Evolutionary conservation across 2,797 vertebrate genomes (phyloP), one percentile per base, ranked within the genome.

Genomic region (Holocentrus rufus): DNA sequence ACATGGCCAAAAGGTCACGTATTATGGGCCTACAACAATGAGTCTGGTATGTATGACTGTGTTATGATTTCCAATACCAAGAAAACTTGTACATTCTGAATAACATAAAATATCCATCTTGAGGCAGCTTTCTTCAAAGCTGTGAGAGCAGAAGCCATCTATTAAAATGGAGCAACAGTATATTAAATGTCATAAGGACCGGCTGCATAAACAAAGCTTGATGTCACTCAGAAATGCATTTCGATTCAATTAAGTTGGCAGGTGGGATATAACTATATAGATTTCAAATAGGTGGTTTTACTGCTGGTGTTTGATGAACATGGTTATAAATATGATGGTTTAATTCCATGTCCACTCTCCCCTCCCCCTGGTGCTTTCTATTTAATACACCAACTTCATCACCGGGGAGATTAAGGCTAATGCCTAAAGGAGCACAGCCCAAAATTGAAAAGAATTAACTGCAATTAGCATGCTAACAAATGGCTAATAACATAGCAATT

Each of bases 361-460:
- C 65, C 78, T 80, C 82, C 83, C 77, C 66, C 67, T n/a, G 53
- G 67, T 80, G 79, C 82, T 88, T 85, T 84, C 81, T 79, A 87
- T 87, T 89, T 91, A 90, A 89, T 87, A 82, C 84, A 88, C 79
- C 76, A 88, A 90, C 89, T 91, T 92, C 87, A 90, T 91, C 90
- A 93, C 91, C 81, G 82, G 86, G 89, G 88, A 92, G 92, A 94
- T 94, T 93, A 93, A 88, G 88, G 78, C 89, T 92, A 91, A 93
- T 92, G 90, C 93, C 88, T 90, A 90, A 91, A 93, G 90, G 86
- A 93, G 88, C 84, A 80, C 84, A 80, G 87, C 80, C 88, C 83
- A 90, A 91, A 94, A 92, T 87, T 90, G 89, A 92, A 92, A 92
- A 91, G 84, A 93, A 93, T 93, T 93, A 93, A 91, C 85, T 85